These are phyloP conservation scores for Dromaius novaehollandiae DNA, from an alignment of 2,113 vertebrate species.

Conservation along the genomic window DNA sequence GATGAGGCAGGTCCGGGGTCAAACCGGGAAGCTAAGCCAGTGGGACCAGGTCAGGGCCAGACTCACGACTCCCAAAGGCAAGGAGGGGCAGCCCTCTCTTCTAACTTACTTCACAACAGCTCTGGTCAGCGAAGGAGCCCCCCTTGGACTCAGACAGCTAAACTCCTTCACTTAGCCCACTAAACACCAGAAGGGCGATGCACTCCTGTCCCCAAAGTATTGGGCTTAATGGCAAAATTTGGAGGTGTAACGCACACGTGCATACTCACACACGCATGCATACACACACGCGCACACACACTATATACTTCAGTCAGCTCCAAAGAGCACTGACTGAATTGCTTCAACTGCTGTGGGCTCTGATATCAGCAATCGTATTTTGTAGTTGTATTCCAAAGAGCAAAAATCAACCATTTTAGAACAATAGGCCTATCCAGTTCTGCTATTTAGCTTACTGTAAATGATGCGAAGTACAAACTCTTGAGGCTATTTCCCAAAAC, in stretches of 20 bases:
- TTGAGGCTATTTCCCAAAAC: neutral
- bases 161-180: neutral
- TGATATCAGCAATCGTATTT: neutral
- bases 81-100: neutral
- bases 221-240: too few species aligned
- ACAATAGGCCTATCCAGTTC: neutral
- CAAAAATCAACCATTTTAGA: neutral
- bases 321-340: neutral
- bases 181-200: neutral
- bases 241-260: too few species aligned
- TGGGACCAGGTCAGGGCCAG: neutral
- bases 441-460: neutral
- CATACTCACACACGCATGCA: neutral
- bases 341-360: neutral
- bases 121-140: neutral
- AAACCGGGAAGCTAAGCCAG: neutral
- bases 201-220: too few species aligned
- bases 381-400: neutral
- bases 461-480: neutral
- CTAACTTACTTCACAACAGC: neutral
- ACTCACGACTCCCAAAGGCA: fast-evolving
- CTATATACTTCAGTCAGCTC: neutral
- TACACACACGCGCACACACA: neutral
- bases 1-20: neutral
- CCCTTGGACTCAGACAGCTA: neutral